These are phyloP conservation scores for Puntigrus tetrazona DNA, from an alignment of 2,113 vertebrate species.

Conservation along the genomic window DNA sequence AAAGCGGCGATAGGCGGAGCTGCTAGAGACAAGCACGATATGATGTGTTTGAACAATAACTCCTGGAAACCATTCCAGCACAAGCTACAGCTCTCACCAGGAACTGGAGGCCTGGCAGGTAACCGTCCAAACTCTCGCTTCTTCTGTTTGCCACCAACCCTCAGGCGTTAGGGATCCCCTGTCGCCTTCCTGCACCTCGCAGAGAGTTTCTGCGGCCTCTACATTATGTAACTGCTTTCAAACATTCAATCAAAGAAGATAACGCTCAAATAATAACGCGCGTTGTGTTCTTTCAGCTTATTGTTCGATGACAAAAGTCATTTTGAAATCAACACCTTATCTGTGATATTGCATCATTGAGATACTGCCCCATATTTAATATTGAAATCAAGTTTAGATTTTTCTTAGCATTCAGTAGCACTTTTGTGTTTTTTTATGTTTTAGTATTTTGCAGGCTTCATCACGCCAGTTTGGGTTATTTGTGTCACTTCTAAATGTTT, in stretches of 20 bases:
- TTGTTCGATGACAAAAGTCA: not conserved
- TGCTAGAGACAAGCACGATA: conserved; percentile 77
- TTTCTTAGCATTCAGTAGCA: not conserved
- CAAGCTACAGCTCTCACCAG: conserved; percentile 83
- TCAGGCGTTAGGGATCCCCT: no score
- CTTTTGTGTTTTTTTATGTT: no score
- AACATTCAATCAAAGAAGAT: not conserved
- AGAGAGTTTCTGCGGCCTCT: not conserved
- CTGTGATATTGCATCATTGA: not conserved
- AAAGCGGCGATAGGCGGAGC: conserved; percentile 80
- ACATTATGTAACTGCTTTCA: not conserved
- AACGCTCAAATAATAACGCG: not conserved
- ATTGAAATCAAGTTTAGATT: not conserved
- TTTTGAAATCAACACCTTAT: no score
- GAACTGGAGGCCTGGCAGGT: conserved; percentile 90
- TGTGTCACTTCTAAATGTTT: not conserved
- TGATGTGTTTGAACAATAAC: conserved; percentile 80
- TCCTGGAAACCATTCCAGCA: conserved; percentile 83
- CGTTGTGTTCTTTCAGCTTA: not conserved
- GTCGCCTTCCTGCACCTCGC: not conserved
- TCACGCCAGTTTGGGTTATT: not conserved
- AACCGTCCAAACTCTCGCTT: no score
- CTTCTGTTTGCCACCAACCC: no score
- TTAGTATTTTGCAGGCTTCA: no score
- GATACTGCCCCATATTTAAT: not conserved